phyloP scores from a whole-genome alignment of 2,113 vertebrate species.

The Xiphophorus hellerii region DNA sequence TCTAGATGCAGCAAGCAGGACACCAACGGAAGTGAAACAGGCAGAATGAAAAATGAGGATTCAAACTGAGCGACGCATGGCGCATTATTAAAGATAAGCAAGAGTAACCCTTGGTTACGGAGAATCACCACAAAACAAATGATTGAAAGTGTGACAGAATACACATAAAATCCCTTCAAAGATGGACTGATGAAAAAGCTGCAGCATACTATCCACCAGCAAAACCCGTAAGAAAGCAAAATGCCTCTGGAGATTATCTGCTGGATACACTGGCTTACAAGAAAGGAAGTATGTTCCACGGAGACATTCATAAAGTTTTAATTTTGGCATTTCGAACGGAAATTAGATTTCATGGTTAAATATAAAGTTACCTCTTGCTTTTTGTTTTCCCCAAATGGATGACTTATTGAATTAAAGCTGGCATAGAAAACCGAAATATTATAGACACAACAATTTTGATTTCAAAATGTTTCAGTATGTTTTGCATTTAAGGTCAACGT shows the following conservation, averaged over 20 bases:
- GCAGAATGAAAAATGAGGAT: constrained; percentile 34
- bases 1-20: constrained; percentile 9
- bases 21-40: constrained; percentile 34
- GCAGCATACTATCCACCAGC: constrained; percentile 27
- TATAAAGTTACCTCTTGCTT: neutral
- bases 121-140: constrained; percentile 32
- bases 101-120: constrained; percentile 9
- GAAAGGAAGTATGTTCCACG: constrained; percentile 9
- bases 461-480: neutral
- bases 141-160: constrained; percentile 32
- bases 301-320: constrained; percentile 22
- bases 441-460: neutral
- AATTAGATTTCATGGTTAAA: neutral
- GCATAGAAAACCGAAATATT: neutral
- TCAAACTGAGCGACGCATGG: constrained; percentile 22
- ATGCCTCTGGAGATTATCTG: neutral
- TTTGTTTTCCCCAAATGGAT: constrained; percentile 10
- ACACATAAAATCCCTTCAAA: constrained; percentile 29
- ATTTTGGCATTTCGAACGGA: constrained; percentile 6
- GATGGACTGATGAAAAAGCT: constrained; percentile 25
- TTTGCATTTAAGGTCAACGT: neutral
- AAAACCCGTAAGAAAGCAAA: constrained; percentile 1
- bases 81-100: constrained; percentile 34
- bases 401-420: constrained; percentile 2
- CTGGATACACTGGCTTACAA: constrained; percentile 8